Percentiles rank a stretch among this genome's conserved stretches.
Evolutionary conservation across 2,797 vertebrate species (phyloP).

Genomic region (Eospalax fontanierii): DNA sequence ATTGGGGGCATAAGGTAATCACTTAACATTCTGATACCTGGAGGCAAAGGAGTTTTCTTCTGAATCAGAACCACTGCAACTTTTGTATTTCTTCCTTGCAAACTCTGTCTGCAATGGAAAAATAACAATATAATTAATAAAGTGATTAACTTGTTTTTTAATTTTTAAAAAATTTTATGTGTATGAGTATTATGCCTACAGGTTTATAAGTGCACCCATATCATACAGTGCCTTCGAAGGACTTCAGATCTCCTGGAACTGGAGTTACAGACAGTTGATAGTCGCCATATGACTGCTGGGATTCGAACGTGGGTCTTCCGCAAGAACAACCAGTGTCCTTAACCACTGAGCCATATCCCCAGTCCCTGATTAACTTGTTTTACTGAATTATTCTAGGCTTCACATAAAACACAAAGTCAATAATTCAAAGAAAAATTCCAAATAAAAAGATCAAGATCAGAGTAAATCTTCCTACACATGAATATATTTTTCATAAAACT

Average conservation of each 20-base stretch:
- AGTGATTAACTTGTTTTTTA: not conserved
- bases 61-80: conserved; percentile 99
- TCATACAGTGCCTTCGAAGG: too few species aligned
- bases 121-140: conserved; percentile 35
- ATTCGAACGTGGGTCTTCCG: too few species aligned
- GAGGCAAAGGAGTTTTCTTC: conserved; percentile 98
- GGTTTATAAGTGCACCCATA: too few species aligned
- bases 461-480: not conserved
- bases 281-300: too few species aligned
- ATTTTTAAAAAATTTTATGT: too few species aligned
- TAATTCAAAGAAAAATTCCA: conserved; percentile 59
- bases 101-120: conserved; percentile 93
- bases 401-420: conserved; percentile 35
- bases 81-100: conserved; percentile 98
- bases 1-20: conserved; percentile 4
- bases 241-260: too few species aligned
- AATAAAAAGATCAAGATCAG: not conserved
- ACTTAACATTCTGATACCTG: conserved; percentile 91
- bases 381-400: not conserved
- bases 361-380: not conserved
- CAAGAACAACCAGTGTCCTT: too few species aligned
- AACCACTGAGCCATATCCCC: too few species aligned
- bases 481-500: not conserved
- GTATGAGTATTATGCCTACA: too few species aligned
- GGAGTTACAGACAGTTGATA: too few species aligned